Conservation (phyloP, 2,797 vertebrate genomes). For the Alcedo atthis region DNA sequence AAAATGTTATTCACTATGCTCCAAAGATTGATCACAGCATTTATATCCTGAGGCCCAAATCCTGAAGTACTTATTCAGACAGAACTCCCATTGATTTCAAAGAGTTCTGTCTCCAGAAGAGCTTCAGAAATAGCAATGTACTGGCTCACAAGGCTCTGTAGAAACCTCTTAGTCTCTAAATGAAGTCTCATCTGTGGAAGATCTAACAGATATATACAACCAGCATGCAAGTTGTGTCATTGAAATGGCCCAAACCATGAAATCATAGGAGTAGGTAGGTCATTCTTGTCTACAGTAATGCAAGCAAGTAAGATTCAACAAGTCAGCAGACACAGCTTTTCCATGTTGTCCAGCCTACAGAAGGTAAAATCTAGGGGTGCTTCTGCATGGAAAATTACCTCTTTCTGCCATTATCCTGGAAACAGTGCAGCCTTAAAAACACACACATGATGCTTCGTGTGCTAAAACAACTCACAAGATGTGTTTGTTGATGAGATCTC, state of each 20-base stretch:
- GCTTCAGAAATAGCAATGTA: slow-evolving; percentile 18
- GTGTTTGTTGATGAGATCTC: neutral
- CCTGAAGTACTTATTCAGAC: neutral
- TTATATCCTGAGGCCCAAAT: slow-evolving; percentile 44
- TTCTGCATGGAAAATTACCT: neutral
- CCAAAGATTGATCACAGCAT: slow-evolving; percentile 18
- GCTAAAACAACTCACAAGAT: neutral
- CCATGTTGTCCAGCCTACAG: neutral
- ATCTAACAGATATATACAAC: neutral
- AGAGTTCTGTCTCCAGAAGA: slow-evolving; percentile 21
- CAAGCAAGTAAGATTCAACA: neutral
- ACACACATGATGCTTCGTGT: neutral
- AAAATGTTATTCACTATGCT: slow-evolving; percentile 29
- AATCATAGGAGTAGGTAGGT: neutral
- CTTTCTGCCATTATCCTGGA: neutral
- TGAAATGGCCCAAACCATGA: neutral
- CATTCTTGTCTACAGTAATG: neutral
- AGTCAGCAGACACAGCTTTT: neutral
- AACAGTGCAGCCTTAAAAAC: neutral
- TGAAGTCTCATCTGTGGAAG: neutral
- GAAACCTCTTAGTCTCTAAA: neutral
- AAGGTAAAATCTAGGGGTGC: neutral
- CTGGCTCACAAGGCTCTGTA: neutral
- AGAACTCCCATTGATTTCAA: slow-evolving; percentile 44
- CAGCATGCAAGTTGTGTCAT: neutral